Conservation (phyloP, 2,113 vertebrate species). For the Scopus umbretta region DNA sequence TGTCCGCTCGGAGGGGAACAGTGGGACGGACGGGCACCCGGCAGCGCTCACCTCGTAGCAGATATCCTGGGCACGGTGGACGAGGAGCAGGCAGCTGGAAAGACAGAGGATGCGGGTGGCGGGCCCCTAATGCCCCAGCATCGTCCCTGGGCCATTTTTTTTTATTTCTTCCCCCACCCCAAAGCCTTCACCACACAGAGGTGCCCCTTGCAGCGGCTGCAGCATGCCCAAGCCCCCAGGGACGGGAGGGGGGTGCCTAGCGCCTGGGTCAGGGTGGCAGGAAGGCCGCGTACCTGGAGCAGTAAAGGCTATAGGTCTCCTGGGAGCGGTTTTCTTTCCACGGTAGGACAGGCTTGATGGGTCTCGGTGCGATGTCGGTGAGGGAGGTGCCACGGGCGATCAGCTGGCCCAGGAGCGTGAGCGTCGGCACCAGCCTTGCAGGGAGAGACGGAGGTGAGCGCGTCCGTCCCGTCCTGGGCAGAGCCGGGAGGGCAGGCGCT, state of each 20-base stretch:
- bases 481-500: neutral
- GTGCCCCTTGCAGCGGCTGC: neutral
- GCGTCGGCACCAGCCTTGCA: neutral
- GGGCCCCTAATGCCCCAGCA: neutral
- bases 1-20: neutral
- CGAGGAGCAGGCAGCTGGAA: slow-evolving; percentile 41
- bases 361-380: neutral
- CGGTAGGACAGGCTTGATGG: neutral
- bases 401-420: neutral
- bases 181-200: neutral
- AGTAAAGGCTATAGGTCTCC: neutral
- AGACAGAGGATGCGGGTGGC: neutral
- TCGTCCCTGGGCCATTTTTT: neutral
- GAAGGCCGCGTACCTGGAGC: neutral
- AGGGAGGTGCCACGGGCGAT: neutral
- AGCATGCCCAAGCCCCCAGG: accelerated
- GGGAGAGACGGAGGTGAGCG: neutral
- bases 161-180: neutral
- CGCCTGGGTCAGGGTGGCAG: neutral
- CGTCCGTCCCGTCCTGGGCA: neutral
- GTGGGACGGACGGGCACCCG: neutral
- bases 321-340: neutral
- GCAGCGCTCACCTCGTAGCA: neutral
- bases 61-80: neutral
- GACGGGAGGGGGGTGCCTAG: neutral